Percentiles rank a stretch among this genome's conserved stretches.
phyloP scores from a whole-genome alignment of 2,797 vertebrate species.

The Anolis apletophallus region DNA sequence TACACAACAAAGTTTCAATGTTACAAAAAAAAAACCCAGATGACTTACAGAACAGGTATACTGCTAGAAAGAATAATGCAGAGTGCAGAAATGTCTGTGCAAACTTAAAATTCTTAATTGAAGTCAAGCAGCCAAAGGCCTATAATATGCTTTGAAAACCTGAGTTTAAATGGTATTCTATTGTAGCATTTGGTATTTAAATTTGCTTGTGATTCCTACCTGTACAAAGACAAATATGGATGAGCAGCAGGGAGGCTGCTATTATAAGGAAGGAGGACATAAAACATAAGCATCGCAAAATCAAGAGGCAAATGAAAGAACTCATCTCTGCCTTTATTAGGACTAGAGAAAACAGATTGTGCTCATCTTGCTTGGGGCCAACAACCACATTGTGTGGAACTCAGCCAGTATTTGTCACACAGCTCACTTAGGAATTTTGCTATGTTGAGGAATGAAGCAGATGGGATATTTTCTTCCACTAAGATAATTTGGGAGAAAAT shows the following conservation, averaged over 20 bases:
- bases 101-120: slow-evolving; percentile 46
- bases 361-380: slow-evolving; percentile 75
- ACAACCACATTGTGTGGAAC: slow-evolving; percentile 65
- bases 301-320: slow-evolving; percentile 70
- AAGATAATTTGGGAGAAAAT: slow-evolving; percentile 73
- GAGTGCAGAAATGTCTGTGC: slow-evolving; percentile 25
- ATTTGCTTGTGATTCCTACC: slow-evolving; percentile 66
- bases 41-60: slow-evolving; percentile 21
- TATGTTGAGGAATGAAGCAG: slow-evolving; percentile 73
- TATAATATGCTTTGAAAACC: slow-evolving; percentile 41
- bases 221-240: slow-evolving; percentile 32
- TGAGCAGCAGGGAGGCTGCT: slow-evolving; percentile 69
- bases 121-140: slow-evolving; percentile 43
- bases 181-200: slow-evolving; percentile 48
- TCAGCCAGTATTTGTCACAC: slow-evolving; percentile 70
- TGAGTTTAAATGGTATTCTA: slow-evolving; percentile 56
- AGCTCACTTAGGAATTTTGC: slow-evolving; percentile 69
- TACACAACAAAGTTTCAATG: slow-evolving; percentile 17
- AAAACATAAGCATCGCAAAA: slow-evolving; percentile 68
- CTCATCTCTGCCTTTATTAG: slow-evolving; percentile 69
- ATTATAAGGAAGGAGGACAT: slow-evolving; percentile 63
- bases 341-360: slow-evolving; percentile 77
- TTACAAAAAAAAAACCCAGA: slow-evolving; percentile 17
- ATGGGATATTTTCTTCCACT: slow-evolving; percentile 78
- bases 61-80: slow-evolving; percentile 5